Conservation (phyloP, 2,113 vertebrate species). For the Hystrix brachyura region DNA sequence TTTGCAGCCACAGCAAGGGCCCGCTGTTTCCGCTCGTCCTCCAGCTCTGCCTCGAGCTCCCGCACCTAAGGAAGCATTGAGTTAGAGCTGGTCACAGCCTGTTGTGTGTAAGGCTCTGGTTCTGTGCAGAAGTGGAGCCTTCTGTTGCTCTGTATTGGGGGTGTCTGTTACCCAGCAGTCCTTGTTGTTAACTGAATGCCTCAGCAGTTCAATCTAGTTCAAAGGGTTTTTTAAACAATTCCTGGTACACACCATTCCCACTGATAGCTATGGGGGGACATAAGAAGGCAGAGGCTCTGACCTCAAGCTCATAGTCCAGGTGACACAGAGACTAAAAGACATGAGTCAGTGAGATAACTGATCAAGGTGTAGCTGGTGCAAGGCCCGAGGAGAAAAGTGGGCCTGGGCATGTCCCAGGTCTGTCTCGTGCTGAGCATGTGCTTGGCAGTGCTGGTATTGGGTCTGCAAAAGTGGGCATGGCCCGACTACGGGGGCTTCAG, state of each 20-base stretch:
- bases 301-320: neutral
- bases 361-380: neutral
- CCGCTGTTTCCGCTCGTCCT: slow-evolving; percentile 98
- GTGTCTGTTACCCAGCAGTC: neutral
- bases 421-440: neutral
- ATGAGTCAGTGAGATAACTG: accelerated
- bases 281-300: neutral
- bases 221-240: neutral
- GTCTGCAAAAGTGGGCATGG: neutral
- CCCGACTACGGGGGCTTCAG: neutral
- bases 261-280: neutral
- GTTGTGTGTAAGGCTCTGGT: accelerated
- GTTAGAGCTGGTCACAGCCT: neutral
- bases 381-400: too few relatives aligned
- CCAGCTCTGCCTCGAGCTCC: slow-evolving; percentile 97
- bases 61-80: slow-evolving; percentile 89
- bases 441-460: neutral
- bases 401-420: neutral
- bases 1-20: slow-evolving; percentile 95
- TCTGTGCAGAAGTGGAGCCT: neutral
- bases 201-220: neutral
- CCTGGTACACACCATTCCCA: neutral
- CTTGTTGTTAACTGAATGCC: neutral
- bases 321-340: neutral
- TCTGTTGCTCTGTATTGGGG: neutral